Conservation (phyloP, 1,140 invertebrate genomes). For the Monomorium pharaonis region DNA sequence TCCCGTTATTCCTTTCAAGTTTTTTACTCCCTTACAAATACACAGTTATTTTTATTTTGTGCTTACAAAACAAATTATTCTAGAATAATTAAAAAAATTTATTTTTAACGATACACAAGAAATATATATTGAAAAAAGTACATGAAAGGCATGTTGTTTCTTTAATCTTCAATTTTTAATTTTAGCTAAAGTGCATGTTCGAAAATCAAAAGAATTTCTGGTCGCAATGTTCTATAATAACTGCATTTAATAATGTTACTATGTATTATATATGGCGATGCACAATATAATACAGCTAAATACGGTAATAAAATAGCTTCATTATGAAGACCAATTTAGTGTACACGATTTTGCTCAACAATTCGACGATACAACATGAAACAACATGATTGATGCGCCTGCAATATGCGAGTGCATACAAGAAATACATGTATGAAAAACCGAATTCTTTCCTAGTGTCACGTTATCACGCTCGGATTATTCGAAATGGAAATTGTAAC, state of each 20-base stretch:
- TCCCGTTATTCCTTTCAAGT: slow-evolving; percentile 9
- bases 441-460: not conserved
- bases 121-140: not conserved
- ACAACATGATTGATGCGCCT: not conserved
- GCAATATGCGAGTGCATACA: not conserved
- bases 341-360: not conserved
- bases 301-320: slow-evolving; percentile 37
- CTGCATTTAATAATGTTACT: slow-evolving; percentile 13
- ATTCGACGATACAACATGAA: slow-evolving; percentile 31
- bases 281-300: not conserved
- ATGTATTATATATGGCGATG: not conserved
- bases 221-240: not conserved
- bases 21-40: not conserved
- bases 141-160: not conserved
- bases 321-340: slow-evolving; percentile 35
- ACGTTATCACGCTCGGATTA: not conserved
- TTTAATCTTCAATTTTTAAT: not conserved
- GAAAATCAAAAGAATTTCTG: not conserved
- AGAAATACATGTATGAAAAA: not conserved
- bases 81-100: not conserved
- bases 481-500: slow-evolving; percentile 1
- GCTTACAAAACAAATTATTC: not conserved
- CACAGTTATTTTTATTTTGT: not conserved
- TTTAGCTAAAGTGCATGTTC: not conserved
- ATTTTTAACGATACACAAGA: not conserved